phyloP scores from a whole-genome alignment of 2,113 vertebrate species.

The Misgurnus anguillicaudatus region DNA sequence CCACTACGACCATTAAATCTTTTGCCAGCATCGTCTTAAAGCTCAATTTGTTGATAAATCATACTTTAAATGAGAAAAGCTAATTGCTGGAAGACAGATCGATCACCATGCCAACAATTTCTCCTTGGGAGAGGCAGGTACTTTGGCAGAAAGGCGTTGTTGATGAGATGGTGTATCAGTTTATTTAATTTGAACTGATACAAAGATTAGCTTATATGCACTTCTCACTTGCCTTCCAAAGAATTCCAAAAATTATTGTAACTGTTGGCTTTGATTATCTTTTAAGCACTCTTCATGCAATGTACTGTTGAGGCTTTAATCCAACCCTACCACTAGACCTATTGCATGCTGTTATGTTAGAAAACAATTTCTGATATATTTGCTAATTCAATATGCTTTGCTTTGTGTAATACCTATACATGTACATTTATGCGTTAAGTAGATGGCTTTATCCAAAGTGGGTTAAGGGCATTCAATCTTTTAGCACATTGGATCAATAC shows the following conservation, averaged over 20 bases:
- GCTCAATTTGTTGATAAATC: conserved; percentile 61
- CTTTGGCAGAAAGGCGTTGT: conserved; percentile 17
- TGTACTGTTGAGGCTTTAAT: no score
- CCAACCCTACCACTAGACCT: no score
- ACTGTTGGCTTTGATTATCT: background rate
- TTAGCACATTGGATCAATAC: no score
- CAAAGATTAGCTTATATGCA: background rate
- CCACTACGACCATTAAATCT: conserved; percentile 52
- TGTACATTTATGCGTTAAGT: no score
- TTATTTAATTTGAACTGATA: background rate
- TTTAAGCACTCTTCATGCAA: background rate
- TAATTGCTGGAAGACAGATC: conserved; percentile 29
- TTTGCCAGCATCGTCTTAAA: conserved; percentile 49
- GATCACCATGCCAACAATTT: conserved; percentile 14
- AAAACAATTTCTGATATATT: no score
- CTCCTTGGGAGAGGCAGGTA: background rate
- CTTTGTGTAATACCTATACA: no score
- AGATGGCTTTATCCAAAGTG: no score
- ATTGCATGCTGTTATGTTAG: no score
- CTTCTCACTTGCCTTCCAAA: background rate
- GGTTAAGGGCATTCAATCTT: no score
- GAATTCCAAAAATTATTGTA: background rate
- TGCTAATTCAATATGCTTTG: no score
- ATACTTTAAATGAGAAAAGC: conserved; percentile 51
- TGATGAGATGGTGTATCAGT: conserved; percentile 1